phyloP scores from a whole-genome alignment of 1,140 invertebrate species.

The Papilio aristodemus region DNA sequence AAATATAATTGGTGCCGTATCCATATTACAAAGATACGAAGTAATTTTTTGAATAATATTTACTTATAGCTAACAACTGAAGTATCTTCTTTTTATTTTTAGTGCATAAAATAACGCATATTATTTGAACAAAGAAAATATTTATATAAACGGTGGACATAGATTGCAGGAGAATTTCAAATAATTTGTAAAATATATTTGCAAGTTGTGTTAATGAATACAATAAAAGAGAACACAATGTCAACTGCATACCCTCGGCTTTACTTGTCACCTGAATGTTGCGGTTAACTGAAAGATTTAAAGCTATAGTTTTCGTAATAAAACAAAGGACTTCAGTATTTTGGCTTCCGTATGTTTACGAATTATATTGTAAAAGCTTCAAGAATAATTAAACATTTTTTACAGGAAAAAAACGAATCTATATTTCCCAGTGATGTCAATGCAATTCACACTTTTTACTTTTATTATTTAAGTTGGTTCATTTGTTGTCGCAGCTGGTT shows the following conservation, averaged over 20 bases:
- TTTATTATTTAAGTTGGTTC: conserved; percentile 32
- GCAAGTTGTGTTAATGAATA: background rate
- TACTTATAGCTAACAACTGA: too few relatives aligned
- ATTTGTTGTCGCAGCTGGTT: conserved; percentile 30
- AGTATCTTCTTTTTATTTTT: too few relatives aligned
- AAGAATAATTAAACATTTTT: background rate
- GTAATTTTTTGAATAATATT: too few relatives aligned
- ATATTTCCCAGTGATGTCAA: background rate
- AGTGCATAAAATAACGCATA: background rate
- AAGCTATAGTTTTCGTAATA: conserved; percentile 1
- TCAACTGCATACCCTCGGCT: conserved; percentile 7
- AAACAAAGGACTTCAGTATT: background rate
- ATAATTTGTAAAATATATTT: background rate
- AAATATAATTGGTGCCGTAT: too few relatives aligned
- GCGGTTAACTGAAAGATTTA: background rate
- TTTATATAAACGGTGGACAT: background rate
- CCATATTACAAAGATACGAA: too few relatives aligned
- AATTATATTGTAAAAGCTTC: background rate
- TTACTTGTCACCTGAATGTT: background rate
- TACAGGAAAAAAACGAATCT: too few relatives aligned
- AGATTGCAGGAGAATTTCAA: background rate
- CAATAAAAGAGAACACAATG: background rate
- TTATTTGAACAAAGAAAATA: background rate
- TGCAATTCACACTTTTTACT: conserved; percentile 15
- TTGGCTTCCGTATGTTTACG: background rate